Evolutionary conservation across 2,888 invertebrate genomes (phyloP).

Genomic region (Lamellibrachia satsuma): DNA sequence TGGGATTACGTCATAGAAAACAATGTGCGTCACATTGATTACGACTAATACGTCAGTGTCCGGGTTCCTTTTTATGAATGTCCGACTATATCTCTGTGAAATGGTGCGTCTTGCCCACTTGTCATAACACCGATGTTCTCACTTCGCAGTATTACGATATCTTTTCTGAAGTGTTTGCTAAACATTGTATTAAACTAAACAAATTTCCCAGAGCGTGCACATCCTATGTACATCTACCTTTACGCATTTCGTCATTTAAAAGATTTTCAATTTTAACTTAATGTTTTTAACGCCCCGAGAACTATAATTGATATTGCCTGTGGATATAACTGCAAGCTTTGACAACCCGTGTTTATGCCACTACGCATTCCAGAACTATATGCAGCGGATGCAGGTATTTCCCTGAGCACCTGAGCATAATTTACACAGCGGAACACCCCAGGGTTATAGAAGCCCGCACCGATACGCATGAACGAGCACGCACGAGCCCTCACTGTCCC

Average conservation of each 20-base stretch:
- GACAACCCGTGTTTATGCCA: not conserved
- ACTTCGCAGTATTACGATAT: not conserved
- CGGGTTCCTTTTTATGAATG: not conserved
- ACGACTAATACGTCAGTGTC: not conserved
- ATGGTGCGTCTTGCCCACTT: not conserved
- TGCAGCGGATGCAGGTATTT: not conserved
- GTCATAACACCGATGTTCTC: slow-evolving; percentile 9
- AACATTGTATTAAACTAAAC: not conserved
- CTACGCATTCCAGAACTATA: slow-evolving; percentile 21
- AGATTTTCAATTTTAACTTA: not conserved
- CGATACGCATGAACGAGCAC: slow-evolving; percentile 18
- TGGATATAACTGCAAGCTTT: not conserved
- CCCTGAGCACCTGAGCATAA: slow-evolving; percentile 20
- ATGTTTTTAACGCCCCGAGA: not conserved
- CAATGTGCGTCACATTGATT: not conserved
- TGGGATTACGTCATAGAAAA: slow-evolving; percentile 22
- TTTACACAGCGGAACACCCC: slow-evolving; percentile 22
- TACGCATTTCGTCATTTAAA: not conserved
- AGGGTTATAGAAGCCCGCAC: slow-evolving; percentile 13
- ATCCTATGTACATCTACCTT: no score
- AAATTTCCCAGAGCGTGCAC: no score
- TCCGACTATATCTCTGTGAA: not conserved
- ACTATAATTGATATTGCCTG: not conserved
- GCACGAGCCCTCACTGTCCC: not conserved
- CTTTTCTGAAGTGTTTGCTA: slow-evolving; percentile 20